These are phyloP conservation scores for Drosophila nasuta DNA, from an alignment of 1,140 invertebrate genomes.

Conservation along the genomic window DNA sequence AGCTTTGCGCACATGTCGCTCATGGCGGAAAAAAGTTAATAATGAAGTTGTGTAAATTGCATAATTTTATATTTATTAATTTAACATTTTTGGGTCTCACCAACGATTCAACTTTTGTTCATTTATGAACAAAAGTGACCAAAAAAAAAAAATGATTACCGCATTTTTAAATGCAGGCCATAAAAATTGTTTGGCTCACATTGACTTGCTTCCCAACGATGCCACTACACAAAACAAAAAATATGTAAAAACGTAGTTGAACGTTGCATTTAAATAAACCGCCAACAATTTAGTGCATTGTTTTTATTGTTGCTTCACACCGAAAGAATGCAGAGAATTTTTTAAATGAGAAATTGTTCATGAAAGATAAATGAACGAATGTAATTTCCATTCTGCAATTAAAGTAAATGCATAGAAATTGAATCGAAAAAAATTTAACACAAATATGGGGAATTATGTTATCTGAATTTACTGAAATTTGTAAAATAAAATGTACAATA, in stretches of 20 bases:
- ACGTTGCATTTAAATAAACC: conserved; percentile 30
- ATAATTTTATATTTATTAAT: conserved; percentile 72
- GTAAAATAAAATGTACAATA: neutral
- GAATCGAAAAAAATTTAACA: neutral
- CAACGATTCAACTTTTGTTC: conserved; percentile 40
- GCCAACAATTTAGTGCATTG: conserved; percentile 31
- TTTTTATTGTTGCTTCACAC: conserved; percentile 1
- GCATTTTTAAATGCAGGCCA: conserved; percentile 56
- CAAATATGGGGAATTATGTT: neutral
- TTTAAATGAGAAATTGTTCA: conserved; percentile 39
- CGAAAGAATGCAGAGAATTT: conserved; percentile 16
- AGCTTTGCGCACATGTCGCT: conserved; percentile 62
- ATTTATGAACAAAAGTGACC: conserved; percentile 35
- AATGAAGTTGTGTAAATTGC: conserved; percentile 79
- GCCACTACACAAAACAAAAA: neutral
- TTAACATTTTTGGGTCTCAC: conserved; percentile 55
- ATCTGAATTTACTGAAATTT: neutral
- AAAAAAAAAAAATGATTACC: conserved; percentile 31
- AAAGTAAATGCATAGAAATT: neutral
- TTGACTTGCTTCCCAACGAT: neutral
- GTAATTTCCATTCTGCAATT: conserved; percentile 28
- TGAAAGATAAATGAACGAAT: conserved; percentile 26
- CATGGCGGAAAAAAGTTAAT: conserved; percentile 55
- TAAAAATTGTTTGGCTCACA: conserved; percentile 44
- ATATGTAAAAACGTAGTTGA: conserved; percentile 18